A percentile compares a stretch with the other conserved stretches of the same genome.
phyloP scores from a whole-genome alignment of 1,140 invertebrate species.

The Aphaenogaster rudis region DNA sequence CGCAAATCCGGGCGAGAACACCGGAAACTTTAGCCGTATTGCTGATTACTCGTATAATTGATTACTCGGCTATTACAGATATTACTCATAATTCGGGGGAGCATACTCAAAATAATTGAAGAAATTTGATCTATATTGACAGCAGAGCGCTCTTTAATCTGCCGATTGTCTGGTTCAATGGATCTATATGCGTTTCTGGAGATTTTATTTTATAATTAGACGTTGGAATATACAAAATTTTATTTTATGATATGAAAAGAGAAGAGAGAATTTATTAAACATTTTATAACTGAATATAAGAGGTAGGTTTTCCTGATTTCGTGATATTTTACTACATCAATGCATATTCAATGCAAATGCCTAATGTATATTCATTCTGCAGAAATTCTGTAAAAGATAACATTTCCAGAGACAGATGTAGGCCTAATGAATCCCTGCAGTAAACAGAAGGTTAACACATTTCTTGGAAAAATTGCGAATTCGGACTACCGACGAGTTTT shows the following conservation, averaged over 20 bases:
- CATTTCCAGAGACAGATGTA: constrained; percentile 1
- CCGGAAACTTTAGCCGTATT: background rate
- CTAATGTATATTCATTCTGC: background rate
- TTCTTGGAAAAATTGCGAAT: background rate
- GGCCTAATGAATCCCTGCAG: background rate
- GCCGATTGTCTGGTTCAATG: too few species aligned
- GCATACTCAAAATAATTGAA: background rate
- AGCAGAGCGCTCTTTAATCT: constrained; percentile 11
- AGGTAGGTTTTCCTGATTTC: background rate
- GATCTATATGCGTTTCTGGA: constrained; percentile 22
- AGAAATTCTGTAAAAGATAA: background rate
- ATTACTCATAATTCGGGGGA: background rate
- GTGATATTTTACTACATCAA: background rate
- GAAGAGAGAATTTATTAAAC: background rate
- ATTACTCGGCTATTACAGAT: background rate
- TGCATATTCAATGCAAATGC: background rate
- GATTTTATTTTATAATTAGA: constrained; percentile 10
- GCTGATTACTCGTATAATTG: constrained; percentile 3
- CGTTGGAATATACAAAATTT: background rate
- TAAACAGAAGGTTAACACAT: background rate
- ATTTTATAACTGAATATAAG: background rate
- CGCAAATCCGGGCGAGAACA: background rate
- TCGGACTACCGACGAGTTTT: constrained; percentile 8
- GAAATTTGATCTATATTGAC: constrained; percentile 15
- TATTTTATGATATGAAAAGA: background rate